Evolutionary conservation across 2,888 invertebrate species (phyloP).

Genomic region (Timema podura): DNA sequence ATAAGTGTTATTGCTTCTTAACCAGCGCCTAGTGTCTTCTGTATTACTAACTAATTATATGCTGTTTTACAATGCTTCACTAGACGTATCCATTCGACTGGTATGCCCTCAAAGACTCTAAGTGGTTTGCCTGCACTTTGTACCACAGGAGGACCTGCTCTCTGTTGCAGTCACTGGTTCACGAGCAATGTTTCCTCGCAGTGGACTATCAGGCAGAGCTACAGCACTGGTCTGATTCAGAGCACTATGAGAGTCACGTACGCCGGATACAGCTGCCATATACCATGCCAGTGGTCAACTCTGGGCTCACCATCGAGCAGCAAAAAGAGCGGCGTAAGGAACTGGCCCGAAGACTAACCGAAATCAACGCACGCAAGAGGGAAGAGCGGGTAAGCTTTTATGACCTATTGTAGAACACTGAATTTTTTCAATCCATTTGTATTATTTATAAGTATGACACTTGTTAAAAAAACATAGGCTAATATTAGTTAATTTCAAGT

Average conservation of each 20-base stretch:
- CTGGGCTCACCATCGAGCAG: slow-evolving; percentile 71
- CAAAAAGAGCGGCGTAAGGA: slow-evolving; percentile 84
- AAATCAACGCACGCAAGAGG: slow-evolving; percentile 84
- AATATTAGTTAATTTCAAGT: not conserved
- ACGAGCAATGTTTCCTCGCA: slow-evolving; percentile 74
- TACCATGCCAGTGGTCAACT: slow-evolving; percentile 55
- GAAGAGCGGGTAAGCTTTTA: slow-evolving; percentile 63
- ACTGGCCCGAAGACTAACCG: slow-evolving; percentile 75
- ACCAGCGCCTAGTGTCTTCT: no score
- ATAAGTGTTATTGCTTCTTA: no score
- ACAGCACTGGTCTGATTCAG: slow-evolving; percentile 72
- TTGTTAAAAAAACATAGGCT: not conserved
- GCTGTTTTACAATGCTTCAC: no score
- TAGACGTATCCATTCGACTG: no score
- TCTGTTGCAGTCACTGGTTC: slow-evolving; percentile 62
- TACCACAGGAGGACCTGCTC: no score
- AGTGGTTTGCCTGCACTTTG: no score
- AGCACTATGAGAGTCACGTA: slow-evolving; percentile 78
- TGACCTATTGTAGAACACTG: slow-evolving; percentile 6
- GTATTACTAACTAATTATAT: no score
- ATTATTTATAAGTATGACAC: slow-evolving; percentile 18
- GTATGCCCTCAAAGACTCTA: no score
- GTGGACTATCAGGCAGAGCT: slow-evolving; percentile 75
- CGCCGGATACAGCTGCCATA: slow-evolving; percentile 84
- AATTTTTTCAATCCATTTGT: slow-evolving; percentile 37